phyloP scores from a whole-genome alignment of 2,888 invertebrate species.

The Phyllotreta cruciferae region DNA sequence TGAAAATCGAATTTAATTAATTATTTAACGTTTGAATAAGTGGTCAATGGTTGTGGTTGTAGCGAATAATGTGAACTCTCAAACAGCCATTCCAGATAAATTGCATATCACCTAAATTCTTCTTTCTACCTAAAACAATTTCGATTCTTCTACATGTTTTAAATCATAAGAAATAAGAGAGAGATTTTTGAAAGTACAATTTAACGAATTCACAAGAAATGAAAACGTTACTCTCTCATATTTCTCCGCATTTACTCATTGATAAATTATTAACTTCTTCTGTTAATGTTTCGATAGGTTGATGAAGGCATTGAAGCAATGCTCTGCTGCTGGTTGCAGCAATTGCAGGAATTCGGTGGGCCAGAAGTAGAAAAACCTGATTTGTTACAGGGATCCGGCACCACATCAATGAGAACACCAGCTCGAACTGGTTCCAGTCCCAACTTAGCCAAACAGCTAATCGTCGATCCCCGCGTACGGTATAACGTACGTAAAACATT shows the following conservation, averaged over 20 bases:
- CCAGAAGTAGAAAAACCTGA: conserved; percentile 87
- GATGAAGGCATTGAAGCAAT: conserved; percentile 86
- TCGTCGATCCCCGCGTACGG: conserved; percentile 77
- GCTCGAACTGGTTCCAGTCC: conserved; percentile 62
- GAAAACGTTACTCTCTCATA: not conserved
- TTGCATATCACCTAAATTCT: too few relatives aligned
- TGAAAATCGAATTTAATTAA: too few relatives aligned
- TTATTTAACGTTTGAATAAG: too few relatives aligned
- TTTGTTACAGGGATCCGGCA: conserved; percentile 74
- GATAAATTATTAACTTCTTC: not conserved
- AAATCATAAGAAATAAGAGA: not conserved
- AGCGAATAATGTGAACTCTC: too few relatives aligned
- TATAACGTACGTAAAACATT: conserved; percentile 75
- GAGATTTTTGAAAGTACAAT: not conserved
- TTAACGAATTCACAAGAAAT: too few relatives aligned
- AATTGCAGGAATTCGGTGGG: conserved; percentile 82
- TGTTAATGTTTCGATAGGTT: conserved; percentile 61
- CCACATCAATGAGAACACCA: conserved; percentile 68
- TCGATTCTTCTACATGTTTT: not conserved
- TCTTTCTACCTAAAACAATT: too few relatives aligned
- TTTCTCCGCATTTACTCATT: not conserved
- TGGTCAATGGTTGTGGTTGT: too few relatives aligned
- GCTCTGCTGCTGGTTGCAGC: conserved; percentile 86
- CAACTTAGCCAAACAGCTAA: conserved; percentile 65
- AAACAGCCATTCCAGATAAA: too few relatives aligned